Evolutionary conservation across 2,888 invertebrate genomes (phyloP).

Genomic region (Cephus pulcher): DNA sequence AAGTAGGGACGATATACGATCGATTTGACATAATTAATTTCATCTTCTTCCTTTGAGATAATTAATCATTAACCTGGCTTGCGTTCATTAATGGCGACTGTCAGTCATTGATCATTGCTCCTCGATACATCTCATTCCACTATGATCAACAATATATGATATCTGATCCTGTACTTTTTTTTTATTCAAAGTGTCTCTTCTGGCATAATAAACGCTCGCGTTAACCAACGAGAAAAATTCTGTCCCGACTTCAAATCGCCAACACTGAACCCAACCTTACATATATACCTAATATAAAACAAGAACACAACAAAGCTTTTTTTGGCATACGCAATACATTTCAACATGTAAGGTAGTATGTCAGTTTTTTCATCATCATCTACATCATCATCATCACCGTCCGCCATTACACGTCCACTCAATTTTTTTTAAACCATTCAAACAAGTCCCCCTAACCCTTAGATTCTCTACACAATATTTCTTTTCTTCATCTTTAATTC

Average conservation of each 20-base stretch:
- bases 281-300: constrained; percentile 64
- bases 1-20: constrained; percentile 18
- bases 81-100: constrained; percentile 47
- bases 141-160: background rate
- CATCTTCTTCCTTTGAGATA: constrained; percentile 6
- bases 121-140: background rate
- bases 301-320: constrained; percentile 64
- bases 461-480: constrained; percentile 30
- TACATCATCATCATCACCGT: constrained; percentile 19
- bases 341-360: constrained; percentile 63
- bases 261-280: constrained; percentile 57
- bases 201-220: background rate
- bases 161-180: background rate
- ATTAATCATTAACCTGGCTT: constrained; percentile 32
- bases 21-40: constrained; percentile 23
- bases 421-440: constrained; percentile 21
- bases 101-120: background rate
- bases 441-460: constrained; percentile 36
- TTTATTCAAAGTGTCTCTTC: background rate
- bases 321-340: constrained; percentile 63
- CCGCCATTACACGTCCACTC: constrained; percentile 18
- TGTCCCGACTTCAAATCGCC: constrained; percentile 44
- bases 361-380: constrained; percentile 36
- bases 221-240: constrained; percentile 18
- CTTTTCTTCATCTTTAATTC: constrained; percentile 37